Conservation (phyloP, 2,888 invertebrate species). For the Tiliacea aurago region DNA sequence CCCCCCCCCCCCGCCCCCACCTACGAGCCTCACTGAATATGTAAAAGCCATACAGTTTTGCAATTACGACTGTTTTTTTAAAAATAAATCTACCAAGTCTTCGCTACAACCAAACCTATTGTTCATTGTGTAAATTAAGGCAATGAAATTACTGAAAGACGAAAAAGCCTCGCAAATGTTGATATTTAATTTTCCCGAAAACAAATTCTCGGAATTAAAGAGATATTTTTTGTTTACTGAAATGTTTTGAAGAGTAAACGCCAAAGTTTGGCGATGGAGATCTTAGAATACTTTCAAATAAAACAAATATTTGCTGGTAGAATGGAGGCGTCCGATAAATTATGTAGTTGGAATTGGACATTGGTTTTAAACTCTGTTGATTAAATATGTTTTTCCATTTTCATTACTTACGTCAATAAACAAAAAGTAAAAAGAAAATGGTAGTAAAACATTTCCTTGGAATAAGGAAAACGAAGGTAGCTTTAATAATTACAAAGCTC, state of each 20-base stretch:
- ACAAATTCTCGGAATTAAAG: constrained; percentile 42
- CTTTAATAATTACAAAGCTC: constrained; percentile 23
- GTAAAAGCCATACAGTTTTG: constrained; percentile 6
- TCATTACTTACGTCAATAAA: background rate
- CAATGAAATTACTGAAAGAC: constrained; percentile 62
- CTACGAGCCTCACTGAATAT: constrained; percentile 7
- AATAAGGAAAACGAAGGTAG: constrained; percentile 15
- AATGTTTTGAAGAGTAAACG: constrained; percentile 45
- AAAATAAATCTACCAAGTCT: constrained; percentile 3
- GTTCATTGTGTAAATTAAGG: constrained; percentile 61
- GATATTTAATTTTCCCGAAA: constrained; percentile 55
- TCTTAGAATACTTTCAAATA: constrained; percentile 29
- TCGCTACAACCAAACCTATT: constrained; percentile 28
- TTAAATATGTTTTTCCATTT: constrained; percentile 6
- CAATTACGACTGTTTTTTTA: background rate
- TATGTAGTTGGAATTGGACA: constrained; percentile 11
- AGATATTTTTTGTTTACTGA: constrained; percentile 45
- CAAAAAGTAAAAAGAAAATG: constrained; percentile 1
- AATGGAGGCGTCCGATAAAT: background rate
- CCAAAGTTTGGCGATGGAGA: constrained; percentile 25
- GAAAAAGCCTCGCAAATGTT: constrained; percentile 57
- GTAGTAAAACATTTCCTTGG: background rate
- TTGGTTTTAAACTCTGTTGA: constrained; percentile 17
- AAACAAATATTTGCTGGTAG: constrained; percentile 28
- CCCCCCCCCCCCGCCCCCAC: background rate